A percentile compares a stretch with the other conserved stretches of the same genome.
These are phyloP conservation scores for Tachuris rubrigastra DNA, from an alignment of 2,113 vertebrate species.

Conservation along the genomic window DNA sequence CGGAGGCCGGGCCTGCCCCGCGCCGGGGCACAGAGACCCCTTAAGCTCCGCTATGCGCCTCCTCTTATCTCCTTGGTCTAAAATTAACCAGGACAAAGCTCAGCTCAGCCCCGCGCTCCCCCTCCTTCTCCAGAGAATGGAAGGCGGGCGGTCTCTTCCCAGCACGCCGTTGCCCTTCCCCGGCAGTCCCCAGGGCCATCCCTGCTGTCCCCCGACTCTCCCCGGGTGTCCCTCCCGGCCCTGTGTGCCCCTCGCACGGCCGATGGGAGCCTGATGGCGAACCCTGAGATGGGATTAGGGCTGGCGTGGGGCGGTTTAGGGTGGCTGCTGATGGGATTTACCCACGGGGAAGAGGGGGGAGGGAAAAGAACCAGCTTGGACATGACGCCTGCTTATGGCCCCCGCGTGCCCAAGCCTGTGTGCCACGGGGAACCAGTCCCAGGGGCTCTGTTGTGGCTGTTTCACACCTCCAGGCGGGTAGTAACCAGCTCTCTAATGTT, in stretches of 20 bases:
- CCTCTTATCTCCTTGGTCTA: constrained; percentile 12
- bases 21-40: background rate
- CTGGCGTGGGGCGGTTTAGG: background rate
- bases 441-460: background rate
- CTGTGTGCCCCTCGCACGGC: rapidly evolving
- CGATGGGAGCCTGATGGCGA: background rate
- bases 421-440: background rate
- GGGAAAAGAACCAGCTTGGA: background rate
- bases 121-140: background rate
- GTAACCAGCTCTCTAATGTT: background rate
- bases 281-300: background rate
- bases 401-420: background rate
- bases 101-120: background rate
- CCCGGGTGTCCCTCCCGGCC: no score
- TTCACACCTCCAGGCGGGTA: background rate
- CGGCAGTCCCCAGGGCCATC: background rate
- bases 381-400: background rate
- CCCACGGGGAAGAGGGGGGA: background rate
- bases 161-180: no score
- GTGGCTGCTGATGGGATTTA: constrained; percentile 32
- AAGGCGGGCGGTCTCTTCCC: background rate
- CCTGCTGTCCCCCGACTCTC: no score
- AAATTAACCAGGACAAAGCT: constrained; percentile 48
- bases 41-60: background rate
- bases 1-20: background rate